A percentile compares a stretch with the other conserved stretches of the same genome.
These are phyloP conservation scores for Machimus rusticus DNA, from an alignment of 2,888 invertebrate species.

Conservation along the genomic window DNA sequence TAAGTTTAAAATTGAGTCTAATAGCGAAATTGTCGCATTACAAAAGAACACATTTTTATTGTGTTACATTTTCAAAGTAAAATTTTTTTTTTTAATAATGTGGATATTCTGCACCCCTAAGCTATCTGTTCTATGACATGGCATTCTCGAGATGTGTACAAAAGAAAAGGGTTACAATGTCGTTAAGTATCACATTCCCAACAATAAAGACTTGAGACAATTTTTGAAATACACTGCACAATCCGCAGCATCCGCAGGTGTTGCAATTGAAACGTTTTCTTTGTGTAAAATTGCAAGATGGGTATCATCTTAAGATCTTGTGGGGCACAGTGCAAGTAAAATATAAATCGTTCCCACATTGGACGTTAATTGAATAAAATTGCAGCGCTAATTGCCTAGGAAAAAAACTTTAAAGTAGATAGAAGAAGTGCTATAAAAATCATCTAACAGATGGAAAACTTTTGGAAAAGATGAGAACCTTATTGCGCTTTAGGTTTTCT, in stretches of 20 bases:
- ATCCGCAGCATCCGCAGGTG: neutral
- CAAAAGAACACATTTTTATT: too few relatives aligned
- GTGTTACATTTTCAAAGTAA: too few relatives aligned
- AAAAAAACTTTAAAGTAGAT: neutral
- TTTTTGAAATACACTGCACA: neutral
- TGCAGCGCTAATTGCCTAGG: neutral
- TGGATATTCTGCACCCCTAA: too few relatives aligned
- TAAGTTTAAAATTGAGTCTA: too few relatives aligned
- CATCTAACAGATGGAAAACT: neutral
- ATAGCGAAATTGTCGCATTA: too few relatives aligned
- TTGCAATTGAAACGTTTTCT: neutral
- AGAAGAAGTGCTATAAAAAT: neutral
- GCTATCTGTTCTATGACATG: too few relatives aligned
- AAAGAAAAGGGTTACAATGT: neutral
- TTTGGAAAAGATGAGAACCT: neutral
- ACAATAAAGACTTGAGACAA: neutral
- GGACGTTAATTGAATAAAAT: neutral
- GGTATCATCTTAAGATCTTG: neutral
- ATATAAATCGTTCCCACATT: neutral
- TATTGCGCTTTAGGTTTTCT: neutral
- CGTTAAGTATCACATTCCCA: neutral
- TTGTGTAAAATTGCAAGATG: neutral
- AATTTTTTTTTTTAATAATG: too few relatives aligned
- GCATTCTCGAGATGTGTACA: neutral
- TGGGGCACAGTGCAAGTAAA: neutral